Conservation (phyloP, 2,888 invertebrate species). For the Athalia circularis region DNA sequence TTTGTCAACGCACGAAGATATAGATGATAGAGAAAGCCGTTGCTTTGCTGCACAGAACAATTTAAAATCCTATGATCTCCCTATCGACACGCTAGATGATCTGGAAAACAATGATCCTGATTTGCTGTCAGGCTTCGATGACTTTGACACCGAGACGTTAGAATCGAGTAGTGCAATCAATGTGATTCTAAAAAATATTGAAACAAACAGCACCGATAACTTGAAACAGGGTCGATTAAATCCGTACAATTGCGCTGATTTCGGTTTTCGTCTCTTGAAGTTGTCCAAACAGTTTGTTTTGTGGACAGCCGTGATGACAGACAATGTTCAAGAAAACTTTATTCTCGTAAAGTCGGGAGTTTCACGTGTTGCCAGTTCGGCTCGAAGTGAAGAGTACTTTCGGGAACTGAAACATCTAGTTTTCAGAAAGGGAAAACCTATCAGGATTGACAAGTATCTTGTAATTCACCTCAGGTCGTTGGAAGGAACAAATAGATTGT, state of each 20-base stretch:
- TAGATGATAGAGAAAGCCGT: constrained; percentile 34
- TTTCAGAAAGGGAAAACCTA: constrained; percentile 38
- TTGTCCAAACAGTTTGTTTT: constrained; percentile 43
- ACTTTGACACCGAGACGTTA: background rate
- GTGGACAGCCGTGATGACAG: constrained; percentile 46
- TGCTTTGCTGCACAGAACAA: constrained; percentile 48
- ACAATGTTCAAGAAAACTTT: constrained; percentile 4
- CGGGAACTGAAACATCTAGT: constrained; percentile 46
- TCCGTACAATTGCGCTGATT: constrained; percentile 45
- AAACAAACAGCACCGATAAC: constrained; percentile 29
- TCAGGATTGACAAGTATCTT: constrained; percentile 50
- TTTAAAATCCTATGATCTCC: constrained; percentile 24
- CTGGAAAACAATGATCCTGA: background rate
- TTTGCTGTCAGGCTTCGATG: background rate
- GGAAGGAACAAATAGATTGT: constrained; percentile 46
- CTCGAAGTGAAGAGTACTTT: constrained; percentile 48
- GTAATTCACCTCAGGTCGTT: constrained; percentile 48
- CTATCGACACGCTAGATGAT: background rate
- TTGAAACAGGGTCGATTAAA: constrained; percentile 44
- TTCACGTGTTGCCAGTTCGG: constrained; percentile 44
- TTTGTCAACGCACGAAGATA: constrained; percentile 41
- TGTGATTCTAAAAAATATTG: constrained; percentile 31
- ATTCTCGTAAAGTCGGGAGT: background rate
- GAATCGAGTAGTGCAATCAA: constrained; percentile 31
- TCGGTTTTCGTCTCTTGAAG: constrained; percentile 38